Percentiles rank a stretch among this genome's conserved stretches.
phyloP scores from a whole-genome alignment of 2,113 vertebrate genomes.

The Anhinga anhinga region DNA sequence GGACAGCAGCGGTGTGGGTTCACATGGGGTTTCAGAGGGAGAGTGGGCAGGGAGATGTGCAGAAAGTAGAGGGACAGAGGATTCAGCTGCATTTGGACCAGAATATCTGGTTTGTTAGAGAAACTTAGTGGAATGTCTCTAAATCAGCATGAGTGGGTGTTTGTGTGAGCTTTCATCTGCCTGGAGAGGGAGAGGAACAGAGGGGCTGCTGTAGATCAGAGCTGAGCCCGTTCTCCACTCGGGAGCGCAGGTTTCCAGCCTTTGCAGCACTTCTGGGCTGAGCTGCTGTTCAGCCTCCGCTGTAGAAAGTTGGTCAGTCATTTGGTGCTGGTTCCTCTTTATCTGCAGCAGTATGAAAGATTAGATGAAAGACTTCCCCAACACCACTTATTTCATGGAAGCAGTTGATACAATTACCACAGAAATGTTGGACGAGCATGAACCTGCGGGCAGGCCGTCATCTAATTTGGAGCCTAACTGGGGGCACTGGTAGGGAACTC shows the following conservation, averaged over 20 bases:
- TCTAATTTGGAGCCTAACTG: fast-evolving
- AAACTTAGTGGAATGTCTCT: neutral
- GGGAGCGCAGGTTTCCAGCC: neutral
- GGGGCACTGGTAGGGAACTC: fast-evolving
- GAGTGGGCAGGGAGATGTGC: neutral
- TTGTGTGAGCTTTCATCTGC: neutral
- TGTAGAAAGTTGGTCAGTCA: neutral
- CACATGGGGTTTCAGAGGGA: neutral
- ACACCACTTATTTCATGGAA: neutral
- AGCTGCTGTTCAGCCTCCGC: fast-evolving
- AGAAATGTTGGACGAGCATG: neutral
- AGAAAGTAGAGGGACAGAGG: neutral
- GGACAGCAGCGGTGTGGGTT: neutral
- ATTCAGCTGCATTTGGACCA: neutral
- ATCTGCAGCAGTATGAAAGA: neutral
- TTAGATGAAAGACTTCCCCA: neutral
- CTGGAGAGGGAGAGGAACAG: neutral
- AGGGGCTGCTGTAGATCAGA: neutral
- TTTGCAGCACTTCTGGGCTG: neutral
- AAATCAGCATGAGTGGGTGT: fast-evolving
- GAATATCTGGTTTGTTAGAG: neutral
- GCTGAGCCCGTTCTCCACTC: neutral
- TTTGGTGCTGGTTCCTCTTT: neutral
- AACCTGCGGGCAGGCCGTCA: fast-evolving
- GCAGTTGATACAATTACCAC: fast-evolving